Evolutionary conservation across 2,888 invertebrate species (phyloP).

Genomic region (Proisotoma minuta): DNA sequence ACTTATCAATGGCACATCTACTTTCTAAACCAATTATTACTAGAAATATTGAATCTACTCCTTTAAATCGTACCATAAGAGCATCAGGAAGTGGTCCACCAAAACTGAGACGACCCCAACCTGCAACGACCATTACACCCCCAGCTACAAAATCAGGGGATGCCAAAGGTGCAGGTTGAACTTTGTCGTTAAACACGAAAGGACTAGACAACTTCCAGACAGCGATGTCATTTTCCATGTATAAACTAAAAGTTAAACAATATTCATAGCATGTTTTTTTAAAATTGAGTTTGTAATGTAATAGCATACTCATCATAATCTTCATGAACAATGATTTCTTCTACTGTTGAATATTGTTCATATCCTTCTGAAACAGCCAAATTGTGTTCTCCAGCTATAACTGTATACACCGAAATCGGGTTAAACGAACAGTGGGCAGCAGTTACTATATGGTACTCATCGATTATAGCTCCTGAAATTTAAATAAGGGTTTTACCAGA

Average conservation of each 20-base stretch:
- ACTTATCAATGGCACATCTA: neutral
- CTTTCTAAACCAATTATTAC: neutral
- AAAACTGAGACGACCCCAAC: slow-evolving; percentile 5
- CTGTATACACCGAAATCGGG: neutral
- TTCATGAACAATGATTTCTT: neutral
- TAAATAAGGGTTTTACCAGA: too few relatives aligned
- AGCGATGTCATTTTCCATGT: slow-evolving; percentile 7
- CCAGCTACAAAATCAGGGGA: neutral
- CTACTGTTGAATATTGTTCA: neutral
- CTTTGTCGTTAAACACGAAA: neutral
- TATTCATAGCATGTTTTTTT: too few relatives aligned
- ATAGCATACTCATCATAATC: neutral
- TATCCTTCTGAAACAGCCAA: neutral
- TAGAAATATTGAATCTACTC: neutral
- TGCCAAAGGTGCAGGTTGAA: slow-evolving; percentile 5
- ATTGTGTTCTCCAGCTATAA: slow-evolving; percentile 3
- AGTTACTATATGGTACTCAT: slow-evolving; percentile 24
- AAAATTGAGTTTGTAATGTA: too few relatives aligned
- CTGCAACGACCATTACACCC: neutral
- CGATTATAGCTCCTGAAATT: slow-evolving; percentile 21
- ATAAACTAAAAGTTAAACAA: slow-evolving; percentile 2
- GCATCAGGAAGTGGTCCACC: neutral
- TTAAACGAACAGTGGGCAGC: slow-evolving; percentile 33
- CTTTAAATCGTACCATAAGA: neutral
- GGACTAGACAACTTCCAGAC: neutral